phyloP scores from a whole-genome alignment of 2,888 invertebrate species.

The Syritta pipiens region DNA sequence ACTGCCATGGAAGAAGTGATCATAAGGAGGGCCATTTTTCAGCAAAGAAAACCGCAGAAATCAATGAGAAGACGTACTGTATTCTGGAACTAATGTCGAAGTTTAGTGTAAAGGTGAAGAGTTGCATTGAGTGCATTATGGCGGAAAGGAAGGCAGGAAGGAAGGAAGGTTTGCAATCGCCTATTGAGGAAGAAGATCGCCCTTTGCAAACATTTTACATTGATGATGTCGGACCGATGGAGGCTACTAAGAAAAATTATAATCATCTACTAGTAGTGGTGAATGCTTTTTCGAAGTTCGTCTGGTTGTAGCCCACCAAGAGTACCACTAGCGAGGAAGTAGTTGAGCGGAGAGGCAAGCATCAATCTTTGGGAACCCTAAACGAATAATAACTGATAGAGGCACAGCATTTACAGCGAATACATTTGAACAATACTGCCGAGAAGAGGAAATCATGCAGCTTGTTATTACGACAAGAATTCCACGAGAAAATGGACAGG shows the following conservation, averaged over 20 bases:
- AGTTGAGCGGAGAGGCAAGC: constrained; percentile 45
- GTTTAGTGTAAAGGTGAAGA: constrained; percentile 11
- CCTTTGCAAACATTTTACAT: constrained; percentile 73
- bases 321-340: constrained; percentile 72
- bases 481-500: background rate
- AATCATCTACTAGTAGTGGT: too few relatives aligned
- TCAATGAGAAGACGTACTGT: constrained; percentile 71
- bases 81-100: constrained; percentile 59
- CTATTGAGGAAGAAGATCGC: constrained; percentile 72
- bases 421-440: background rate
- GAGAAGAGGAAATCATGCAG: background rate
- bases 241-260: constrained; percentile 71
- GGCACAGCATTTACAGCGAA: background rate
- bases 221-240: constrained; percentile 75
- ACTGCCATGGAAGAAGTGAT: constrained; percentile 75
- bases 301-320: too few relatives aligned
- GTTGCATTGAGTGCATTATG: constrained; percentile 60
- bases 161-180: constrained; percentile 73
- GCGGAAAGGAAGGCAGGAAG: too few relatives aligned
- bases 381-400: background rate
- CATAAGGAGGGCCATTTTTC: constrained; percentile 74
- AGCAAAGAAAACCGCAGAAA: constrained; percentile 70
- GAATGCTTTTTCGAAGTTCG: too few relatives aligned
- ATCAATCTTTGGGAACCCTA: background rate
- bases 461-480: background rate